phyloP scores from a whole-genome alignment of 2,888 invertebrate species.

The Anodontia alba region DNA sequence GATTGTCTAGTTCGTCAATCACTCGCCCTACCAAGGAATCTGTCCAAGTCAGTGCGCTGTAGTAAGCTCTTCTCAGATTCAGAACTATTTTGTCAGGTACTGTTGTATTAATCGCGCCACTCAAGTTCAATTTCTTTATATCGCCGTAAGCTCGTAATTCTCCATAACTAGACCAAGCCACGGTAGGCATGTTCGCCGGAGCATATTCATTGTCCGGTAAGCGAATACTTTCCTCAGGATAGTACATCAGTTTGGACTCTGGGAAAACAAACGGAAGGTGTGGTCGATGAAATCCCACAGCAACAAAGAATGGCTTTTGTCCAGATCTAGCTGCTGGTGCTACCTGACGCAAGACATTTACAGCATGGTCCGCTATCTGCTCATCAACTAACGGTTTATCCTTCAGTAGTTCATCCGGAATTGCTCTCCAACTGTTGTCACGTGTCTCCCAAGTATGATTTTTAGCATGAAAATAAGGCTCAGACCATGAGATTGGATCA shows the following conservation, averaged over 20 bases:
- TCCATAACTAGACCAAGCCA: slow-evolving; percentile 68
- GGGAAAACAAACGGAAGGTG: slow-evolving; percentile 96
- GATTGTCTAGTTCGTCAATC: slow-evolving; percentile 51
- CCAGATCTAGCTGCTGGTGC: slow-evolving; percentile 42
- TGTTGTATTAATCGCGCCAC: slow-evolving; percentile 69
- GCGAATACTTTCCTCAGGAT: slow-evolving; percentile 49
- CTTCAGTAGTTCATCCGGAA: slow-evolving; percentile 42
- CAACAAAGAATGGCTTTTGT: slow-evolving; percentile 90
- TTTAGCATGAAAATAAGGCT: slow-evolving; percentile 53
- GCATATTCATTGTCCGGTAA: slow-evolving; percentile 70
- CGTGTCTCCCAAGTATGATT: not conserved
- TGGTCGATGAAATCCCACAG: slow-evolving; percentile 95
- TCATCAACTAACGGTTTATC: slow-evolving; percentile 91
- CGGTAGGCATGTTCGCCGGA: slow-evolving; percentile 66
- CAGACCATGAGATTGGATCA: slow-evolving; percentile 64
- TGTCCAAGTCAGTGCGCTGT: slow-evolving; percentile 62
- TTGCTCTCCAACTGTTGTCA: slow-evolving; percentile 61
- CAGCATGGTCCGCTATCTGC: slow-evolving; percentile 89
- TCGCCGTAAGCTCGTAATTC: slow-evolving; percentile 66
- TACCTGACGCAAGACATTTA: slow-evolving; percentile 87
- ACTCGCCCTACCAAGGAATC: slow-evolving; percentile 63
- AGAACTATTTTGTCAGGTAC: slow-evolving; percentile 61
- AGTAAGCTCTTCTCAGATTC: slow-evolving; percentile 65
- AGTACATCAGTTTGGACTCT: slow-evolving; percentile 89
- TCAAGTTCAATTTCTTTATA: slow-evolving; percentile 54